Evolutionary conservation across 2,797 vertebrate genomes (phyloP).

Genomic region (Paguma larvata): DNA sequence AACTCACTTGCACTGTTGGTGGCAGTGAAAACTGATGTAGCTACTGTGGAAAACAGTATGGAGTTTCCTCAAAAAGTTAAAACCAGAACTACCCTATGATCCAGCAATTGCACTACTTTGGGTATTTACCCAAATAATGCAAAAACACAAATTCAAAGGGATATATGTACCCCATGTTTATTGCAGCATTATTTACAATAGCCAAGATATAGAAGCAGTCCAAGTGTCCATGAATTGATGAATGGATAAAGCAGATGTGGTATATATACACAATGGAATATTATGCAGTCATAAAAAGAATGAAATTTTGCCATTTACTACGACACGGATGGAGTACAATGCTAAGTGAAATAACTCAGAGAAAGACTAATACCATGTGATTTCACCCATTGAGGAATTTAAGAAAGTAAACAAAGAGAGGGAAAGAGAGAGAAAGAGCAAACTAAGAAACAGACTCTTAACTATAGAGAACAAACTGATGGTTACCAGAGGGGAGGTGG

Average conservation of each 20-base stretch:
- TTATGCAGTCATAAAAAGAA: background rate
- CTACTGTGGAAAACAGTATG: background rate
- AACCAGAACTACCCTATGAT: background rate
- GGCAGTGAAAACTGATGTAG: background rate
- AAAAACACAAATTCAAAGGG: background rate
- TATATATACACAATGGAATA: background rate
- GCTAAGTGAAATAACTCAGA: background rate
- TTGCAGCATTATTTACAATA: background rate
- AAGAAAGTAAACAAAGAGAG: background rate
- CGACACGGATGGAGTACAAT: background rate
- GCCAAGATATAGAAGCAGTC: background rate
- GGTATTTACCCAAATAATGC: background rate
- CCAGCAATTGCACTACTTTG: background rate
- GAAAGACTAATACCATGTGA: background rate
- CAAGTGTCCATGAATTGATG: background rate
- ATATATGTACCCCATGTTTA: background rate
- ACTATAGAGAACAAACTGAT: background rate
- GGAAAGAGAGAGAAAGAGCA: background rate
- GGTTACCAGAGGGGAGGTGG: background rate
- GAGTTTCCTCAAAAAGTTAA: background rate
- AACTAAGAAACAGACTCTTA: background rate
- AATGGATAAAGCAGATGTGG: background rate
- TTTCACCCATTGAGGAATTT: background rate
- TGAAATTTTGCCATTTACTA: background rate
- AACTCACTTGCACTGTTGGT: background rate